Evolutionary conservation across 2,113 vertebrate species (phyloP).

Genomic region (Elephantulus edwardii): DNA sequence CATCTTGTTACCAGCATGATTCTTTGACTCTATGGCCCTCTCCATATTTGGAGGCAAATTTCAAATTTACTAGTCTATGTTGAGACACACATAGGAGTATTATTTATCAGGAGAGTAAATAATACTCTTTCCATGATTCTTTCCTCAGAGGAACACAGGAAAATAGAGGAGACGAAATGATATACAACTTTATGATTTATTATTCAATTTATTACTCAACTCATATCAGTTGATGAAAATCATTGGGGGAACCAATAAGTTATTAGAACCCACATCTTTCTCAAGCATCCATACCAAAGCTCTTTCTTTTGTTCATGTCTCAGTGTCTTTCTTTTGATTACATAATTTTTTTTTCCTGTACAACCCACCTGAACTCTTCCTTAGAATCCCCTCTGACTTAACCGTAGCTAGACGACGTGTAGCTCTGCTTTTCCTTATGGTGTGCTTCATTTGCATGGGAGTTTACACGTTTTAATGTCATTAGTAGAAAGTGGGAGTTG

Average conservation of each 20-base stretch:
- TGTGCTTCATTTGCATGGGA: constrained; percentile 6
- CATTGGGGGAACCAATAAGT: neutral
- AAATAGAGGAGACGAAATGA: neutral
- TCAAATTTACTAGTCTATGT: too few species aligned
- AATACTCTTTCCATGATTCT: neutral
- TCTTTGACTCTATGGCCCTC: too few species aligned
- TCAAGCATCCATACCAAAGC: neutral
- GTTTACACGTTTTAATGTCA: constrained; percentile 62
- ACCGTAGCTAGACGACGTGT: neutral
- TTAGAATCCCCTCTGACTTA: neutral
- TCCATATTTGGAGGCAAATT: too few species aligned
- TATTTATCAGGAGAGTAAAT: neutral
- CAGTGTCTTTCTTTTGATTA: neutral
- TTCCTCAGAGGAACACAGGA: too few species aligned
- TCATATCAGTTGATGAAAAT: neutral
- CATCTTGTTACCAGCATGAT: too few species aligned
- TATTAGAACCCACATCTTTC: neutral
- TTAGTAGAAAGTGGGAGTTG: constrained; percentile 60
- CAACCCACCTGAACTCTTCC: neutral
- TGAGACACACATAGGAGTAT: too few species aligned
- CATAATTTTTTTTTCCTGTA: neutral
- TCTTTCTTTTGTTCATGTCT: neutral
- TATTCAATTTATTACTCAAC: too few species aligned
- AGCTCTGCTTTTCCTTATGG: constrained; percentile 10
- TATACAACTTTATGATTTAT: neutral